These are phyloP conservation scores for Tursiops truncatus DNA, from an alignment of 2,113 vertebrate genomes.

Conservation along the genomic window DNA sequence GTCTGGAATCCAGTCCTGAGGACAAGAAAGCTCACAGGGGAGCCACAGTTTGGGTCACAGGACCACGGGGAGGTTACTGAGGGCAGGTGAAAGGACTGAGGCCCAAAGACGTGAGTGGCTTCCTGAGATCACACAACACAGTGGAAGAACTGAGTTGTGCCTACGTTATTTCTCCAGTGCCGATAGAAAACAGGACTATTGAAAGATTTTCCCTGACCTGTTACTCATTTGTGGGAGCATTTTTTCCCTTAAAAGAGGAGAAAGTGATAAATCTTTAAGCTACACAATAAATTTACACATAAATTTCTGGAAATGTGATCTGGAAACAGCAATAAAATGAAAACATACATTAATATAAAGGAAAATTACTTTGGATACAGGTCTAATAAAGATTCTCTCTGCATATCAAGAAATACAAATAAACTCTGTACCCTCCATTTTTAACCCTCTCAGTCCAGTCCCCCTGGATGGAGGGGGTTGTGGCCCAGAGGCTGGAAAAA, in stretches of 20 bases:
- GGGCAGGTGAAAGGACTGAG: background rate
- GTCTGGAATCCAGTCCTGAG: background rate
- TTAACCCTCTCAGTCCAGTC: background rate
- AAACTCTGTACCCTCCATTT: background rate
- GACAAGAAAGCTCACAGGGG: background rate
- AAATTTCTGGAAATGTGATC: conserved; percentile 23
- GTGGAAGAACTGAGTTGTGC: background rate
- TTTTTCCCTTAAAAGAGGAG: background rate
- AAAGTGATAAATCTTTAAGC: conserved; percentile 24
- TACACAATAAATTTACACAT: background rate
- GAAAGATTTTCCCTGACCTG: background rate
- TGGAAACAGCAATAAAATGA: conserved; percentile 43
- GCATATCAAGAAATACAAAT: background rate
- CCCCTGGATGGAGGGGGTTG: background rate
- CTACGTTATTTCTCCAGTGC: background rate
- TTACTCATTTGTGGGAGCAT: background rate
- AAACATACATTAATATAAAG: conserved; percentile 9
- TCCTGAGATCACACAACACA: background rate
- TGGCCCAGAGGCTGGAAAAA: background rate
- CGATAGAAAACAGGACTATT: background rate
- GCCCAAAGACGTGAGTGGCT: background rate
- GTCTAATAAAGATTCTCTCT: background rate
- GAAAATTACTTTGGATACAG: conserved; percentile 34
- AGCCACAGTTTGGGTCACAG: background rate
- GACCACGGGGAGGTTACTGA: background rate